Conservation (phyloP, 37 sponge, comb jelly and placozoan species). For the Chondrilla cf. caribensis region DNA sequence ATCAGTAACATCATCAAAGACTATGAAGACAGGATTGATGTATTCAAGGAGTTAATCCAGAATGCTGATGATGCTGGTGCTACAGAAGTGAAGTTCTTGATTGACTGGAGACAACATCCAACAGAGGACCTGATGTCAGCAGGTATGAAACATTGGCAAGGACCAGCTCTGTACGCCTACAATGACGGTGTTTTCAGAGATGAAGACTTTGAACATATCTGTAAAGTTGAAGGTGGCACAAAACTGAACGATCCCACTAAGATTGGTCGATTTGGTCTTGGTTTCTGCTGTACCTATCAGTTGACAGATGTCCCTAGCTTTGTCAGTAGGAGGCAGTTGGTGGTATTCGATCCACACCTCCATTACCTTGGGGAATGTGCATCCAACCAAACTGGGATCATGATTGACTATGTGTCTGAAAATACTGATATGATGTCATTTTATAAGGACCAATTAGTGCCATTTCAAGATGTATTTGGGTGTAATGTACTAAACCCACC, state of each 20-base stretch:
- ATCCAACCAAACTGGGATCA: conserved; percentile 42
- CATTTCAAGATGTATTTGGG: conserved; percentile 67
- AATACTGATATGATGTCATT: not conserved
- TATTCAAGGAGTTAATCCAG: conserved; percentile 85
- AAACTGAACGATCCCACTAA: conserved; percentile 64
- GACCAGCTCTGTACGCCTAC: conserved; percentile 76
- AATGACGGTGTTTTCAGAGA: conserved; percentile 68
- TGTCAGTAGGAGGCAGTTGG: conserved; percentile 52
- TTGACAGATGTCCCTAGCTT: conserved; percentile 88
- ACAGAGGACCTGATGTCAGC: conserved; percentile 24
- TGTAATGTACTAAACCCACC: conserved; percentile 35
- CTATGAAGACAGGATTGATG: conserved; percentile 58
- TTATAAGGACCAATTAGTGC: conserved; percentile 68
- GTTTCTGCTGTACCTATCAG: conserved; percentile 73
- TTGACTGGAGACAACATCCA: conserved; percentile 70
- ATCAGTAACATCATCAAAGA: conserved; percentile 55
- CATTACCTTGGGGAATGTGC: conserved; percentile 54
- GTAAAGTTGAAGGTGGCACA: conserved; percentile 63
- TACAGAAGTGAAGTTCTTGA: conserved; percentile 67
- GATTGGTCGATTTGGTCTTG: conserved; percentile 84
- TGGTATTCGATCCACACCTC: conserved; percentile 84
- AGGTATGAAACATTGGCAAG: conserved; percentile 77
- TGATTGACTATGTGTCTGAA: conserved; percentile 35
- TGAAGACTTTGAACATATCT: conserved; percentile 71
- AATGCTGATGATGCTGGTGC: conserved; percentile 94